These are phyloP conservation scores for Sarcophaga variegata DNA, from an alignment of 2,888 invertebrate genomes.

Conservation along the genomic window DNA sequence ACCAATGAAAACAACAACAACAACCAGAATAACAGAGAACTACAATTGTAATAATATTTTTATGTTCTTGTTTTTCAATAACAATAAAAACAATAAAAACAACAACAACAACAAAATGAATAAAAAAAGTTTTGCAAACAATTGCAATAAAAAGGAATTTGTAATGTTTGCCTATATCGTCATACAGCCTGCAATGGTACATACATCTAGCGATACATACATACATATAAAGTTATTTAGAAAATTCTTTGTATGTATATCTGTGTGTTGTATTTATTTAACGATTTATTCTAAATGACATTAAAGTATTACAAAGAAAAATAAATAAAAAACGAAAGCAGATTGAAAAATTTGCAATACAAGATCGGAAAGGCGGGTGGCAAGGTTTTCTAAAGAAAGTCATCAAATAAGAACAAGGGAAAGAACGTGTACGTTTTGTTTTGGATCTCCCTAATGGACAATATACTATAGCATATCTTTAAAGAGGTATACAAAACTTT, in stretches of 20 bases:
- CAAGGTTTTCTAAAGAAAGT: neutral
- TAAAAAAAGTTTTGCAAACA: neutral
- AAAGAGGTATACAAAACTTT: no score
- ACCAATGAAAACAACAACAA: constrained; percentile 13
- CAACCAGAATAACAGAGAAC: neutral
- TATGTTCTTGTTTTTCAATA: neutral
- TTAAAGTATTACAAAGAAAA: constrained; percentile 46
- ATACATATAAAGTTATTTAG: neutral
- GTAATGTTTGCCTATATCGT: neutral
- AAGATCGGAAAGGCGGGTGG: constrained; percentile 16
- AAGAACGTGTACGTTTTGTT: no score
- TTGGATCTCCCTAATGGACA: no score
- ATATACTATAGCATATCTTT: no score
- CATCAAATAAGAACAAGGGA: constrained; percentile 26
- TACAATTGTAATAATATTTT: neutral
- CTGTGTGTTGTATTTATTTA: constrained; percentile 46
- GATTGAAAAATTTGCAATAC: neutral
- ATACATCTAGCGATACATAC: neutral
- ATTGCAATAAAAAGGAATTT: neutral
- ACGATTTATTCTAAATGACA: constrained; percentile 46
- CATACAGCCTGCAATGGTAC: neutral
- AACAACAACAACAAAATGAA: constrained; percentile 7
- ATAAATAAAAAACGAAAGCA: constrained; percentile 19
- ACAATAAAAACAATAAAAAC: no score
- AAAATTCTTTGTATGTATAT: constrained; percentile 7